Evolutionary conservation across 2,797 vertebrate genomes (phyloP), one percentile per base, ranked within the genome.

Genomic region (Xenopus petersii): DNA sequence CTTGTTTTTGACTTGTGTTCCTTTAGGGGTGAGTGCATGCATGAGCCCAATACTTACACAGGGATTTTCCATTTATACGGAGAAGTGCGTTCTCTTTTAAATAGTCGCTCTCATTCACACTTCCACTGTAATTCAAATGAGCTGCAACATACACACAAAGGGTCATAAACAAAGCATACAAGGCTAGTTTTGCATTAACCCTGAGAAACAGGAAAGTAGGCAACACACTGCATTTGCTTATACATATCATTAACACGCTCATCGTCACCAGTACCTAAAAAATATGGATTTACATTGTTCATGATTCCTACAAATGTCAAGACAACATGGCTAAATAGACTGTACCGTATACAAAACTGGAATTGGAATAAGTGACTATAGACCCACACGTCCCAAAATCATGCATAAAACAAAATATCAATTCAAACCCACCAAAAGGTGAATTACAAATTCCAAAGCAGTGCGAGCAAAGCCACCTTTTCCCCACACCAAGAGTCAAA

Each of bases 41-140:
- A 74, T 33, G 9, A 26, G 16, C 5, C 1, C 73, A 30, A 2
- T 81, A 95, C 97, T 98, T 88, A 98, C 97, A 94, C 82, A 93
- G 86, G 2, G 92, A 86, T 70, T 87, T 87, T 74, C 91, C 86
- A 15, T 74, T 85, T 46, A 88, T 79, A 46, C 56, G 83, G 16
- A 79, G 84, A 33, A 77, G 88, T 75, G 77, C 83, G 55, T 87
- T 90, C 75, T 86, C 83, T 73, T 89, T 92, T 81, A 89, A 88
- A 75, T 84, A 76, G 48, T 90, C 92, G 80, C 81, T 90, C 70
- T 88, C 84, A 81, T 88, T 90, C 92, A 92, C 89, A 81, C 81
- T 90, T 83, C 91, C 88, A 79, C 85, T 83, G 86, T 77, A 89
- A 75, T 88, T 81, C 12, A 86, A 79, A 74, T 84, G 87, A 85